Percentiles rank a stretch among this genome's conserved stretches.
These are phyloP conservation scores for Aptenodytes forsteri DNA, from an alignment of 2,113 vertebrate genomes.

Conservation along the genomic window DNA sequence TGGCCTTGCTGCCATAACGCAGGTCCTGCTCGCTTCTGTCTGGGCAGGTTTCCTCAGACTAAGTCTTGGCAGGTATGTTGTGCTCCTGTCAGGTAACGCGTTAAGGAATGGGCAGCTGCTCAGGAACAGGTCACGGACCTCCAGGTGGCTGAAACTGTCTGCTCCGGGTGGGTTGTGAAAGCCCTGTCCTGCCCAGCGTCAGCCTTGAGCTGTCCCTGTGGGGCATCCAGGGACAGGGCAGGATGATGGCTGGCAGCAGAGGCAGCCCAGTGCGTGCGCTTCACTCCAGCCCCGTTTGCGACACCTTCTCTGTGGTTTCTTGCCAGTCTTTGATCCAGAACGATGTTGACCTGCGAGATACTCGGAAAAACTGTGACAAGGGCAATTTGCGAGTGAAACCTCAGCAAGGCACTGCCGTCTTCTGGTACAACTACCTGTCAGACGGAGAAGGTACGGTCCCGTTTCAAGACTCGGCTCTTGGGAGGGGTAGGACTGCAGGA, in stretches of 20 bases:
- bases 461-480: neutral
- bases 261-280: accelerated
- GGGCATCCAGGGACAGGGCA: neutral
- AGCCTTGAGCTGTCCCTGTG: neutral
- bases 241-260: neutral
- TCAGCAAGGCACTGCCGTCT: slow-evolving; percentile 87
- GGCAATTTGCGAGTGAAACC: slow-evolving; percentile 92
- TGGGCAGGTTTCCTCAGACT: neutral
- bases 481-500: neutral
- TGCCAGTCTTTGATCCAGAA: slow-evolving; percentile 91
- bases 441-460: slow-evolving; percentile 86
- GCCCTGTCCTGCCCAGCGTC: neutral
- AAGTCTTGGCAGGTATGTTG: neutral
- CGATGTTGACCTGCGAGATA: slow-evolving; percentile 90
- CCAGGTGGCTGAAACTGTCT: neutral
- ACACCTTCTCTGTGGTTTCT: neutral
- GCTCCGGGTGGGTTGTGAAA: neutral
- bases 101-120: neutral
- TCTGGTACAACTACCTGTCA: slow-evolving; percentile 99
- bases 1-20: neutral
- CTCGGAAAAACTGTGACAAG: slow-evolving; percentile 87
- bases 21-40: neutral
- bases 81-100: neutral
- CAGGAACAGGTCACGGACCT: neutral
- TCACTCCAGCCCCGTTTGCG: neutral